A percentile compares a stretch with the other conserved stretches of the same genome.
These are phyloP conservation scores for Cebus imitator DNA, from an alignment of 2,113 vertebrate species.

Conservation along the genomic window DNA sequence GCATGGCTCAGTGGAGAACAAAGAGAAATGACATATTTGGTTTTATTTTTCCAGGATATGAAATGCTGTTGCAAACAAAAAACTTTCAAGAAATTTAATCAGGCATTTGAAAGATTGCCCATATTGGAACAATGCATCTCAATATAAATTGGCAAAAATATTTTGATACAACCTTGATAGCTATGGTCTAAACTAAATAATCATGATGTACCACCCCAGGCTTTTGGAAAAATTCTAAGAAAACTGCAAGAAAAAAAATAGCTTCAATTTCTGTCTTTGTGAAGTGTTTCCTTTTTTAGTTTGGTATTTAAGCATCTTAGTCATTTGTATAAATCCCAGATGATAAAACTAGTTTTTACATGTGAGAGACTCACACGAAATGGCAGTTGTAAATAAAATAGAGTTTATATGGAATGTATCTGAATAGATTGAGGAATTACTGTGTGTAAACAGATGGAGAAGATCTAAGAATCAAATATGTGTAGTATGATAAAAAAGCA, in stretches of 20 bases:
- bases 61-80: constrained; percentile 66
- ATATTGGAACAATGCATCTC: constrained; percentile 40
- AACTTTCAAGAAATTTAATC: constrained; percentile 63
- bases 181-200: constrained; percentile 55
- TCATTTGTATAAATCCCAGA: constrained; percentile 15
- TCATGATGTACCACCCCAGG: background rate
- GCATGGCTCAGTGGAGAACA: constrained; percentile 74
- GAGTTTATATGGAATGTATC: background rate
- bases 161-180: constrained; percentile 61
- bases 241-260: background rate
- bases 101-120: constrained; percentile 64
- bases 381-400: background rate
- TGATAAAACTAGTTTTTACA: background rate
- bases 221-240: constrained; percentile 15
- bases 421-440: background rate
- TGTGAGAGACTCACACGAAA: background rate
- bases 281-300: background rate
- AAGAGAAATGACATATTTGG: constrained; percentile 71
- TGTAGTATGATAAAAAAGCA: background rate
- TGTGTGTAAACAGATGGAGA: background rate
- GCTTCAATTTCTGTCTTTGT: background rate
- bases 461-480: background rate
- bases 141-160: constrained; percentile 62
- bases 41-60: constrained; percentile 76
- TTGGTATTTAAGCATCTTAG: background rate